A percentile compares a stretch with the other conserved stretches of the same genome.
Conservation (phyloP, 1,140 invertebrate genomes). For the Drosophila nigrodunni region DNA sequence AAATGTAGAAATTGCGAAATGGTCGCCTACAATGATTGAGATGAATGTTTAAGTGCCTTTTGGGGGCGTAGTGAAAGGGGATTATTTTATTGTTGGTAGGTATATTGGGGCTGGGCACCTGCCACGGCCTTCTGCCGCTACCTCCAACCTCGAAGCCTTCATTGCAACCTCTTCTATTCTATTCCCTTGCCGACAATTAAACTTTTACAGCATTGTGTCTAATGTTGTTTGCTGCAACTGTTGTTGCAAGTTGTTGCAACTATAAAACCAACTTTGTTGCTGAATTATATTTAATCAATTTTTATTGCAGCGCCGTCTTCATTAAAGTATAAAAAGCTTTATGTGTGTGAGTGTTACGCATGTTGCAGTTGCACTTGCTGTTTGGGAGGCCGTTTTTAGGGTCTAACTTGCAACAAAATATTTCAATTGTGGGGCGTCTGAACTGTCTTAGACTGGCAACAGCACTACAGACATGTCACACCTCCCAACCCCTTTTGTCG, state of each 20-base stretch:
- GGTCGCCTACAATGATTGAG: slow-evolving; percentile 43
- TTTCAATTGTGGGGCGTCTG: slow-evolving; percentile 45
- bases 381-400: slow-evolving; percentile 33
- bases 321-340: slow-evolving; percentile 78
- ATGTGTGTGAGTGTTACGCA: slow-evolving; percentile 43
- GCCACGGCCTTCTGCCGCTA: slow-evolving; percentile 16
- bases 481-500: not conserved
- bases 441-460: slow-evolving; percentile 11
- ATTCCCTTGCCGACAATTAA: slow-evolving; percentile 58
- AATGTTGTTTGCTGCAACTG: slow-evolving; percentile 33
- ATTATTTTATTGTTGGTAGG: slow-evolving; percentile 46
- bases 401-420: slow-evolving; percentile 69
- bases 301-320: slow-evolving; percentile 80
- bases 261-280: slow-evolving; percentile 80
- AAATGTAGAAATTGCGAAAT: slow-evolving; percentile 40
- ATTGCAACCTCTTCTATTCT: not conserved
- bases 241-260: slow-evolving; percentile 62
- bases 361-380: slow-evolving; percentile 55
- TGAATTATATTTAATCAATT: slow-evolving; percentile 83
- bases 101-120: slow-evolving; percentile 23
- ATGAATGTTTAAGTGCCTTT: slow-evolving; percentile 59
- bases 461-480: slow-evolving; percentile 7
- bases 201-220: slow-evolving; percentile 68
- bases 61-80: slow-evolving; percentile 43
- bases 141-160: not conserved